Percentiles rank a stretch among this genome's conserved stretches.
These are phyloP conservation scores for Graptemys geographica DNA, from an alignment of 2,797 vertebrate genomes.

Conservation along the genomic window DNA sequence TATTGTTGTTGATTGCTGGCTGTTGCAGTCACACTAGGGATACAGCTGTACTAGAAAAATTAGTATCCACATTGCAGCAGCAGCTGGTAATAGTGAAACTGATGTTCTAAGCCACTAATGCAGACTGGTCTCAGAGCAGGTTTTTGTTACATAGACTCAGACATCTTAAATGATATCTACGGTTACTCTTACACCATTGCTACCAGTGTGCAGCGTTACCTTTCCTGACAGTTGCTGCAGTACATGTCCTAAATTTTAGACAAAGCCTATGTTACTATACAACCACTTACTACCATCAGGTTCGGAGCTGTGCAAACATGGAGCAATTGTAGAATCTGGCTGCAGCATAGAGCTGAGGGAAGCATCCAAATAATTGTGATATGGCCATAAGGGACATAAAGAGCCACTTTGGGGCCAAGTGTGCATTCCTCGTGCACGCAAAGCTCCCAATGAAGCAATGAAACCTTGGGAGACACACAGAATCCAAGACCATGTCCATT, in stretches of 20 bases:
- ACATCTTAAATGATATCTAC: neutral
- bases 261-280: neutral
- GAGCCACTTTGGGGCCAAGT: rapidly evolving
- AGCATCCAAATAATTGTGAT: neutral
- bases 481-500: neutral
- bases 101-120: neutral
- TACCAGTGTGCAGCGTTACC: rapidly evolving
- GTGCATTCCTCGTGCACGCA: neutral
- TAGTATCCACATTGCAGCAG: rapidly evolving
- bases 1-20: rapidly evolving
- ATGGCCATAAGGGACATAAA: neutral
- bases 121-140: neutral
- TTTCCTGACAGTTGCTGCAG: neutral
- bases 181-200: neutral
- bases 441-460: neutral
- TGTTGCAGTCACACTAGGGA: neutral
- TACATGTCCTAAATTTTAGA: neutral
- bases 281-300: neutral
- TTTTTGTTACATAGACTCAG: rapidly evolving
- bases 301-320: neutral
- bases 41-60: rapidly evolving
- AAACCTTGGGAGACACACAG: neutral
- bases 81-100: rapidly evolving
- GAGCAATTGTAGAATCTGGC: neutral
- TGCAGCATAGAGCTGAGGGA: neutral